phyloP scores from a whole-genome alignment of 2,113 vertebrate genomes.

The Mastomys coucha region DNA sequence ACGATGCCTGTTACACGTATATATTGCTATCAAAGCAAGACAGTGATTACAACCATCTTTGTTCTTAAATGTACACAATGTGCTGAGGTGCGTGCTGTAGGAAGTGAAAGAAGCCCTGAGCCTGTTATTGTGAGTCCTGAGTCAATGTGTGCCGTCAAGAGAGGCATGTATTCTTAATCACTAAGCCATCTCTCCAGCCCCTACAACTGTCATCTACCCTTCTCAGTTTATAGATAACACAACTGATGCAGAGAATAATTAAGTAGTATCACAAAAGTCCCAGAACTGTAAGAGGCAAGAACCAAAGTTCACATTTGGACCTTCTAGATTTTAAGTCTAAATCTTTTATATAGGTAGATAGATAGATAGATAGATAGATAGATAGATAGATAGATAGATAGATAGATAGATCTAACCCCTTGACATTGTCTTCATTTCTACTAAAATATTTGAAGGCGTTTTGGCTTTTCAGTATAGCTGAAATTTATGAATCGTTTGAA shows the following conservation, averaged over 20 bases:
- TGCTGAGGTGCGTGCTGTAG: background rate
- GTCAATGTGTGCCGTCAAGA: background rate
- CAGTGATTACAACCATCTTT: background rate
- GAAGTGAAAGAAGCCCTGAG: background rate
- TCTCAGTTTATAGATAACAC: background rate
- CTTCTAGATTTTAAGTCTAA: constrained; percentile 23
- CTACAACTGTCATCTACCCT: background rate
- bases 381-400: too few relatives aligned
- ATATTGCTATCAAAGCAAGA: background rate
- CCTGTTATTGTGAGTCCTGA: background rate
- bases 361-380: too few relatives aligned
- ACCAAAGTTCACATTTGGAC: background rate
- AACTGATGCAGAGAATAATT: background rate
- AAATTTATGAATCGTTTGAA: background rate
- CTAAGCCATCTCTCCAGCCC: background rate
- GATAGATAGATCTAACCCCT: background rate
- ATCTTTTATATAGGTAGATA: too few relatives aligned
- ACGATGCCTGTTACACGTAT: background rate
- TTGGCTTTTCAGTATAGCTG: background rate
- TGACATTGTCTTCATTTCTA: background rate
- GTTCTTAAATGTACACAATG: background rate
- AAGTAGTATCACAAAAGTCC: background rate
- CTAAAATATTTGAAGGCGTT: background rate
- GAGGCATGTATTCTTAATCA: background rate
- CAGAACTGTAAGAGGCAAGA: background rate